Base-by-base conservation (phyloP, 1,140 invertebrate genomes). In the Sipha flava region DNA sequence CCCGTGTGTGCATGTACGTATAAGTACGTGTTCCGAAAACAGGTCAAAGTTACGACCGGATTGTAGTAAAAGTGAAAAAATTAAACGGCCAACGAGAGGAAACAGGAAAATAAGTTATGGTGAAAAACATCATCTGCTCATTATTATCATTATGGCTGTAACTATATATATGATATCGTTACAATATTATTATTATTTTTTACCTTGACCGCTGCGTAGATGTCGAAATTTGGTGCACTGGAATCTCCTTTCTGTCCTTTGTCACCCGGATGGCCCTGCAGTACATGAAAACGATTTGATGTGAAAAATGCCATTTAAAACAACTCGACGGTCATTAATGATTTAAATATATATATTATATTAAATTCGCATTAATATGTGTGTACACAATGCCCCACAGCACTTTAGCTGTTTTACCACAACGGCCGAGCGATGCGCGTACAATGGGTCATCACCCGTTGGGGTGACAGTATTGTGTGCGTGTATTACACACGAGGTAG, bases 171-270 rank as follows among this genome's bases (percentile, higher is more conserved):
- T n/a, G n/a, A n/a, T n/a, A n/a, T n/a, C n/a, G n/a, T n/a, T n/a
- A n/a, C n/a, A n/a, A n/a, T n/a, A n/a, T n/a, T n/a, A n/a, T n/a
- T n/a, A n/a, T n/a, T n/a, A n/a, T n/a, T n/a, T 66, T 16, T 66
- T 90, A 95, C 94, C 92, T 95, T 96, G 82, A 95, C 93, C 81
- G 93, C 93, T 80, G 93, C 92, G 86, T 95, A 93, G 37, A 95
- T 92, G 85, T 96, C 94, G 83, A 95, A 94, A 52, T 94, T 94
- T 43, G 93, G 92, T 85, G 90, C 94, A 81, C 94, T 94, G 66
- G 91, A 88, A 83, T 94, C 93, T 47, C 93, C 94, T 86, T 94
- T 94, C 83, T 91, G 90, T 62, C 96, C 95, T 84, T 94, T 95
- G 79, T 95, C 93, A 6, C 96, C 95, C 57, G 91, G 89, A 84